phyloP scores from a whole-genome alignment of 2,888 invertebrate genomes.

The Bimastos eiseni region DNA sequence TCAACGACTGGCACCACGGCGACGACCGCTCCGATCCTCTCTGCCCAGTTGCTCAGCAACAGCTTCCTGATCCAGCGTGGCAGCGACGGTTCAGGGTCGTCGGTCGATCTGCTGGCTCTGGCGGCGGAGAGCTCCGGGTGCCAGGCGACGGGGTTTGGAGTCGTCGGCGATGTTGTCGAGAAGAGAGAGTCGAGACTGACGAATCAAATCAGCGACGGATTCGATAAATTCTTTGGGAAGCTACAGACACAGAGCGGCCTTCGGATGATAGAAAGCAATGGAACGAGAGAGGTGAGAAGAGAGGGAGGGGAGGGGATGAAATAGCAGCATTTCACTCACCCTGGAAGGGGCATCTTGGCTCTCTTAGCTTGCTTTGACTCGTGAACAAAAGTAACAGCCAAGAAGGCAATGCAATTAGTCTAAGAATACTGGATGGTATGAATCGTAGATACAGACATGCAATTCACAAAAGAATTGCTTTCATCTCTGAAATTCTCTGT shows the following conservation, averaged over 20 bases:
- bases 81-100: neutral
- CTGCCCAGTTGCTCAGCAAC: slow-evolving; percentile 21
- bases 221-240: slow-evolving; percentile 2
- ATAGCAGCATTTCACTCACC: no score
- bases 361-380: no score
- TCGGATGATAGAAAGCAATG: neutral
- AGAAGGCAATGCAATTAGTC: no score
- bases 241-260: neutral
- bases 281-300: slow-evolving; percentile 7
- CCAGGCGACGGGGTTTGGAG: neutral
- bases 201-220: neutral
- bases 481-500: no score
- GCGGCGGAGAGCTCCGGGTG: slow-evolving; percentile 7
- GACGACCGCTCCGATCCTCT: neutral
- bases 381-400: no score
- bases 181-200: neutral
- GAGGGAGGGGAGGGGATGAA: neutral
- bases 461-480: no score
- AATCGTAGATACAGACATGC: no score
- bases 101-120: slow-evolving; percentile 4
- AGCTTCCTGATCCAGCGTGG: neutral
- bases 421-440: no score
- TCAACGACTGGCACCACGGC: neutral
- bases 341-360: no score
- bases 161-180: neutral